A percentile compares a stretch with the other conserved stretches of the same genome.
phyloP scores from a whole-genome alignment of 2,888 invertebrate genomes.

The Parnassius mnemosyne region DNA sequence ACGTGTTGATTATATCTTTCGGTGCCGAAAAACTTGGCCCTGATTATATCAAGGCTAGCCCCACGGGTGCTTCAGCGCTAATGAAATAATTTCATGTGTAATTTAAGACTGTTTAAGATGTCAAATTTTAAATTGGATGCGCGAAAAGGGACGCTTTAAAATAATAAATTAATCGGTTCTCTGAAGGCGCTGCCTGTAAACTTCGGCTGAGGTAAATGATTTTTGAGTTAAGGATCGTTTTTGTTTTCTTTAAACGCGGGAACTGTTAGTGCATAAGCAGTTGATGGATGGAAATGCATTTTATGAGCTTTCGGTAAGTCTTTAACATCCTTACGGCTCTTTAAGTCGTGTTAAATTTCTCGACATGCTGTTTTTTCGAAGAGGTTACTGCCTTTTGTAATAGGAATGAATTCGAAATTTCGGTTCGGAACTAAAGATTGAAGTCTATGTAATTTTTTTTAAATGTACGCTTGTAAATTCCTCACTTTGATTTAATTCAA shows the following conservation, averaged over 20 bases:
- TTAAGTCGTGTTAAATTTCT: background rate
- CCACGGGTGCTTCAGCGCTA: constrained; percentile 60
- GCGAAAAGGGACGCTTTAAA: constrained; percentile 70
- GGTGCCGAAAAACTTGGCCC: constrained; percentile 56
- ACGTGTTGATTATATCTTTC: constrained; percentile 74
- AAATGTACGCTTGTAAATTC: too few relatives aligned
- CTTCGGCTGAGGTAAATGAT: constrained; percentile 50
- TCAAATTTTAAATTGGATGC: constrained; percentile 80
- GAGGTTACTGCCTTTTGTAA: too few relatives aligned
- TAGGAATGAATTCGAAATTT: too few relatives aligned
- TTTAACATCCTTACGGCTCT: constrained; percentile 1
- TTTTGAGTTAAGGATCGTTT: constrained; percentile 44
- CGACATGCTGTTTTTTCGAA: too few relatives aligned
- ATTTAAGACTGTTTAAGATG: constrained; percentile 80
- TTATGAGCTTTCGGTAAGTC: constrained; percentile 19
- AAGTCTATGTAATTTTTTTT: too few relatives aligned
- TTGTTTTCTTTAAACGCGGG: constrained; percentile 33
- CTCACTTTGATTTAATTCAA: too few relatives aligned
- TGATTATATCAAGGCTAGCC: constrained; percentile 38
- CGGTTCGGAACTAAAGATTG: too few relatives aligned
- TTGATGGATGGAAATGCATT: constrained; percentile 37
- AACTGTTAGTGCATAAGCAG: constrained; percentile 22
- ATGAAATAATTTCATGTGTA: constrained; percentile 78
- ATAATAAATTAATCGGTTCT: constrained; percentile 78
- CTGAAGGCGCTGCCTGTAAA: constrained; percentile 46